Base-by-base conservation (phyloP, 2,888 invertebrate genomes). In the Cephus spinipes region DNA sequence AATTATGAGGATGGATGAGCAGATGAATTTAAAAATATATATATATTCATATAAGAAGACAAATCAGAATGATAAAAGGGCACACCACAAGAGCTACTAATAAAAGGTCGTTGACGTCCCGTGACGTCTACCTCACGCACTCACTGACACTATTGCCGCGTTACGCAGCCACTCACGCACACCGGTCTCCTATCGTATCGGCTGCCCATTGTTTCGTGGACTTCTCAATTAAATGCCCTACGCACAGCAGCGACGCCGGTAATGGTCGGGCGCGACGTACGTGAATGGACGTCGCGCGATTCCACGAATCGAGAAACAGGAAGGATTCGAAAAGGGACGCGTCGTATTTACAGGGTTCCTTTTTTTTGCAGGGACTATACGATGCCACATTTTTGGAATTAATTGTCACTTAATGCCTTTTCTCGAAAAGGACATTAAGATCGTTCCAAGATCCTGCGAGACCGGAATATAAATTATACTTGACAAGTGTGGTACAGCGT, bases 221-320 rank as follows among this genome's bases (percentile, higher is more conserved):
- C 82, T 87, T 85, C 81, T 87, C 84, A 87, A 87, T 88, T 88
- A 88, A 88, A 88, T 87, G 82, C 84, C 86, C 83, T 81, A 79
- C 82, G 83, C 82, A 83, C 80, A 76, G 81, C 81, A 6, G 71
- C 71, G 71, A 32, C 71, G 33, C 71, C 33, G 55, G 55, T 55
- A 55, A 55, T 55, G 55, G 71, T 23, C 80, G 81, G 76, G 77
- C 77, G 75, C 79, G 73, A 73, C 73, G 82, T 82, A 30, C 74
- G 74, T 74, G 74, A 74, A 84, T 86, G 85, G 86, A 85, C 83
- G 80, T 84, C 79, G 83, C 81, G 81, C 83, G 86, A 88, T 89
- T 89, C 87, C 86, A 79, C 83, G 90, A 90, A 90, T 88, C 87
- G 87, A 86, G 88, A 89, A 89, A 87, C 87, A 85, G 85, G 82